Percentiles rank a stretch among this genome's conserved stretches.
Conservation (phyloP, 2,797 vertebrate species). For the Ctenopoma multispine region DNA sequence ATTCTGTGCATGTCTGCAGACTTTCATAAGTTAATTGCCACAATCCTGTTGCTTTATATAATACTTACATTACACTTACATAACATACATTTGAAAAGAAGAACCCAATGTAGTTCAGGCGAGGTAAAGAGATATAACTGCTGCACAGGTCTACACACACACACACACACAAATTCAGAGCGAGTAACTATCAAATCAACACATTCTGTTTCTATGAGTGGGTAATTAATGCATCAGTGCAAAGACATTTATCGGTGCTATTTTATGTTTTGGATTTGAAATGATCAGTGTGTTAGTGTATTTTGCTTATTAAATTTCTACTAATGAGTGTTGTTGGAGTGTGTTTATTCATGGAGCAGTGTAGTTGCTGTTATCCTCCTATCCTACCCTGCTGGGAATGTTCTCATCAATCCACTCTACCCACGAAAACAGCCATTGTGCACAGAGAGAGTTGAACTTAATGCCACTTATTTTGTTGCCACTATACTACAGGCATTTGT, state of each 20-base stretch:
- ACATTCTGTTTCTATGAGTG: slow-evolving; percentile 10
- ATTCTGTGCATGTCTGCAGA: background rate
- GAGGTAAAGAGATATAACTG: slow-evolving; percentile 4
- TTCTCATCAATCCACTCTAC: background rate
- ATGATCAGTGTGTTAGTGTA: background rate
- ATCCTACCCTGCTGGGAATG: too few species aligned
- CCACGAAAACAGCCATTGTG: background rate
- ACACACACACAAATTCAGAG: slow-evolving; percentile 18
- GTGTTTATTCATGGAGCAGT: background rate
- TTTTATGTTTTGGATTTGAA: background rate
- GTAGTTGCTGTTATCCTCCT: background rate
- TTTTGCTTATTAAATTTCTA: background rate
- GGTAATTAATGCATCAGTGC: background rate
- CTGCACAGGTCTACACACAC: slow-evolving; percentile 2
- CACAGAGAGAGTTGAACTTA: background rate
- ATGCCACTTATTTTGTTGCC: background rate
- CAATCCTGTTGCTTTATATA: background rate
- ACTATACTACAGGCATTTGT: background rate
- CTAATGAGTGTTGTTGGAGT: background rate
- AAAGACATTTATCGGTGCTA: background rate
- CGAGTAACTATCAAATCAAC: slow-evolving; percentile 8
- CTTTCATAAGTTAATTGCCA: too few species aligned
- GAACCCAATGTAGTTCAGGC: background rate
- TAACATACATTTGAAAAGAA: background rate
- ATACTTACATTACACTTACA: too few species aligned